Evolutionary conservation across 2,113 vertebrate genomes (phyloP).

Genomic region (Silurus asotus): DNA sequence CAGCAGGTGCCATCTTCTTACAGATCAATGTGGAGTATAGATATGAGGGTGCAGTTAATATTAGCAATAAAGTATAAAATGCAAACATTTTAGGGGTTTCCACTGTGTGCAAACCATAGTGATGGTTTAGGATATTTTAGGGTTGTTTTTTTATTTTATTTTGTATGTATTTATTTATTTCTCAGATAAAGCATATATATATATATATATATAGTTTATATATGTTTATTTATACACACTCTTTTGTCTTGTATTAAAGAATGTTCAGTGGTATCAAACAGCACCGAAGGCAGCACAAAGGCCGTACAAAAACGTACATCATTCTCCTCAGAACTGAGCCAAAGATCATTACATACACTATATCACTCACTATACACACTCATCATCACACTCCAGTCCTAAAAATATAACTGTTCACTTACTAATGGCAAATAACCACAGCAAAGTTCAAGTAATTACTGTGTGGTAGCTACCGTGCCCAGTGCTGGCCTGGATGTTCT

Average conservation of each 20-base stretch:
- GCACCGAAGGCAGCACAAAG: background rate
- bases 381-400: constrained; percentile 13
- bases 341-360: background rate
- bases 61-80: constrained; percentile 39
- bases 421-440: background rate
- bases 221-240: too few relatives aligned
- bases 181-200: background rate
- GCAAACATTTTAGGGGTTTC: constrained; percentile 27
- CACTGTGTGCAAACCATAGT: background rate
- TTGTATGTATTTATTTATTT: background rate
- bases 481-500: constrained; percentile 4
- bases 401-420: constrained; percentile 9
- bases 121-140: background rate
- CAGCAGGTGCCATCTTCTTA: constrained; percentile 32
- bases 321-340: background rate
- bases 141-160: background rate
- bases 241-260: too few relatives aligned
- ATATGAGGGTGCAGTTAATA: constrained; percentile 22
- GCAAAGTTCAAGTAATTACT: background rate
- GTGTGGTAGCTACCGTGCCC: background rate
- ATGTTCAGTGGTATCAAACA: background rate
- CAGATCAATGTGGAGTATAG: constrained; percentile 30
- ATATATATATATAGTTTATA: too few relatives aligned
- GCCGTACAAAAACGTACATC: background rate
- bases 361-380: background rate